Percentiles rank a stretch among this genome's conserved stretches.
Evolutionary conservation across 1,140 invertebrate genomes (phyloP).

Genomic region (Lanistes nyassanus): DNA sequence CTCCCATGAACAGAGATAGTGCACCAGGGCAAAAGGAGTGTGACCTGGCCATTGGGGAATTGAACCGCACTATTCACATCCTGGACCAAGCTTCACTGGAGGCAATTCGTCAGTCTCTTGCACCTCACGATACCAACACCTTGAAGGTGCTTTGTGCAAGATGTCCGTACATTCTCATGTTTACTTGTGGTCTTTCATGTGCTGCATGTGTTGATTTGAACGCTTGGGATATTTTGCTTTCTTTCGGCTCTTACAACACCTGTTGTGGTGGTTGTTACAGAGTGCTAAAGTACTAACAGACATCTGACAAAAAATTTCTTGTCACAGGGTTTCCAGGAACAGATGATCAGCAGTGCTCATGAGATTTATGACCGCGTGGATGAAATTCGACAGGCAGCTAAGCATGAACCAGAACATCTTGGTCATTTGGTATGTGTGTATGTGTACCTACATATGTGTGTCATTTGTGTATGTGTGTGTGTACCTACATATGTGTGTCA

Average conservation of each 20-base stretch:
- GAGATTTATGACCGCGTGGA: conserved; percentile 76
- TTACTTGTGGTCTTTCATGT: background rate
- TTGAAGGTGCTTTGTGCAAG: conserved; percentile 64
- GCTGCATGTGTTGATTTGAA: background rate
- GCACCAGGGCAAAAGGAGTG: conserved; percentile 96
- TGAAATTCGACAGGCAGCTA: conserved; percentile 82
- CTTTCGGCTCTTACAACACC: background rate
- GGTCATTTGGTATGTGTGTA: conserved; percentile 78
- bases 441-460: background rate
- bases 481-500: background rate
- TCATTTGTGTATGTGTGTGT: background rate
- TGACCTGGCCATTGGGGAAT: conserved; percentile 82
- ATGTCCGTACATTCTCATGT: background rate
- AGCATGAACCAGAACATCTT: conserved; percentile 91
- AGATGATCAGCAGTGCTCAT: conserved; percentile 73
- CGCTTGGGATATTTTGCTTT: background rate
- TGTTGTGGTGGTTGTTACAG: background rate
- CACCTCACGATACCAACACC: conserved; percentile 79
- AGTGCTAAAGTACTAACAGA: background rate
- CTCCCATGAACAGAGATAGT: conserved; percentile 86
- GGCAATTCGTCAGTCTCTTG: conserved; percentile 85
- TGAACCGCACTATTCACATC: conserved; percentile 81
- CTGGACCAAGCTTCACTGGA: conserved; percentile 88
- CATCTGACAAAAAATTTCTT: background rate
- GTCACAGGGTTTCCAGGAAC: conserved; percentile 78